These are phyloP conservation scores for Paracentrotus lividus DNA, from an alignment of 53 echinoderm and acorn worm species.

Conservation along the genomic window DNA sequence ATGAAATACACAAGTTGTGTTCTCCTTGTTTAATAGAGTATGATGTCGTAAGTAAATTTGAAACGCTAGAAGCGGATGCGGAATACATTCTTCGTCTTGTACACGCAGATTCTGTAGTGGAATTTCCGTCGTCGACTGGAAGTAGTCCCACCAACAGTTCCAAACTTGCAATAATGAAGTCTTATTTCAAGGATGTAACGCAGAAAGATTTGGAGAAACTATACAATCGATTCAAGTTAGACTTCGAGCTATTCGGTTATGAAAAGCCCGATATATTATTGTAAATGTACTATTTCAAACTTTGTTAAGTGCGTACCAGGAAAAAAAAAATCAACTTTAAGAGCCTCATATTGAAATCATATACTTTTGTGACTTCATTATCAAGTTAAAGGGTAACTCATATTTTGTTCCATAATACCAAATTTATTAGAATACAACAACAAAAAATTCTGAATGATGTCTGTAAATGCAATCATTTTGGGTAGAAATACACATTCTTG, in stretches of 20 bases:
- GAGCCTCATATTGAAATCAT: too few species aligned
- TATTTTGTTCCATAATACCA: too few species aligned
- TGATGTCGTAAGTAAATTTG: constrained; percentile 74
- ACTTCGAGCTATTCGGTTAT: constrained; percentile 79
- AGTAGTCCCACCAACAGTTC: constrained; percentile 85
- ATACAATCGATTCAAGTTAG: constrained; percentile 59
- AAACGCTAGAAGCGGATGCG: constrained; percentile 71
- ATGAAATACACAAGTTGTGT: constrained; percentile 60
- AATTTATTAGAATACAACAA: too few species aligned
- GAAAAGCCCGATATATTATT: constrained; percentile 33
- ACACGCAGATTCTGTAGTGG: constrained; percentile 71
- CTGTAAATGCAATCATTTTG: too few species aligned
- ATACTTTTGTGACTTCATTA: too few species aligned
- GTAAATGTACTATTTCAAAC: neutral
- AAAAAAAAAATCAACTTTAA: too few species aligned
- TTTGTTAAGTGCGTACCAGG: too few species aligned
- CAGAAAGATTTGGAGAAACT: constrained; percentile 48
- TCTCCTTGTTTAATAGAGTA: constrained; percentile 76
- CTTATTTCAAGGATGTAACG: constrained; percentile 65
- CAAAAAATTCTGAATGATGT: too few species aligned
- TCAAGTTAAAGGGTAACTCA: too few species aligned
- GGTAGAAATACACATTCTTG: too few species aligned
- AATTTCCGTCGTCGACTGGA: constrained; percentile 72
- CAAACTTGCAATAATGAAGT: constrained; percentile 13
- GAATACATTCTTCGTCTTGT: constrained; percentile 73